phyloP scores from a whole-genome alignment of 37 sponge, comb jelly and placozoan genomes.

The Tethya wilhelma region DNA sequence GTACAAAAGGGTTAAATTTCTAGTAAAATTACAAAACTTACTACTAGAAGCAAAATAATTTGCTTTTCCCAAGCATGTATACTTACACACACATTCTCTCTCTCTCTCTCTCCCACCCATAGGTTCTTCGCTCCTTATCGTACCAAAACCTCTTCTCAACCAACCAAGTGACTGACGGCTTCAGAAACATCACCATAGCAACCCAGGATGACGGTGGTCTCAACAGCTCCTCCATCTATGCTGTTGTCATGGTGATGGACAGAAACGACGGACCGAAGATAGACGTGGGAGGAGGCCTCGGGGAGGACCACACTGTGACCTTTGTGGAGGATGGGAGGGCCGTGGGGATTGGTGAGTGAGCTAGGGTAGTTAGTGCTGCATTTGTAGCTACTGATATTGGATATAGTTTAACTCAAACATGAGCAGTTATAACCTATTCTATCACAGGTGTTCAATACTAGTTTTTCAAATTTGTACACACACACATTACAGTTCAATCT shows the following conservation, averaged over 20 bases:
- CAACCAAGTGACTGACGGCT: constrained; percentile 36
- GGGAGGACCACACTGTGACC: not conserved
- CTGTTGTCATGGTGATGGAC: constrained; percentile 8
- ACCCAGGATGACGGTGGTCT: constrained; percentile 18
- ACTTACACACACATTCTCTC: no score
- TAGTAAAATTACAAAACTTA: not conserved
- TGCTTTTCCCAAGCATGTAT: no score
- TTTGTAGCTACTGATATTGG: not conserved
- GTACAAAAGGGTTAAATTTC: constrained; percentile 1
- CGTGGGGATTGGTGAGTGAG: not conserved
- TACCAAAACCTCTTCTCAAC: constrained; percentile 27
- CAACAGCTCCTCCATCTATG: not conserved
- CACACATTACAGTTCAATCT: not conserved
- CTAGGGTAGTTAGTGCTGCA: no score
- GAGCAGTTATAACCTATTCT: not conserved
- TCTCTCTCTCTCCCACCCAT: no score
- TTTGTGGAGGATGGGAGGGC: constrained; percentile 7
- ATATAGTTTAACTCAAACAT: not conserved
- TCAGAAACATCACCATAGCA: constrained; percentile 3
- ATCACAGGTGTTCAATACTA: not conserved
- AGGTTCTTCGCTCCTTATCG: constrained; percentile 24
- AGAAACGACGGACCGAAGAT: constrained; percentile 45
- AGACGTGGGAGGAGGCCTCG: not conserved
- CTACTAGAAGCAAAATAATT: not conserved
- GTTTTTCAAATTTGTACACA: not conserved